Evolutionary conservation across 2,888 invertebrate genomes (phyloP), one percentile per base, ranked within the genome.

Genomic region (Tinea pellionella): DNA sequence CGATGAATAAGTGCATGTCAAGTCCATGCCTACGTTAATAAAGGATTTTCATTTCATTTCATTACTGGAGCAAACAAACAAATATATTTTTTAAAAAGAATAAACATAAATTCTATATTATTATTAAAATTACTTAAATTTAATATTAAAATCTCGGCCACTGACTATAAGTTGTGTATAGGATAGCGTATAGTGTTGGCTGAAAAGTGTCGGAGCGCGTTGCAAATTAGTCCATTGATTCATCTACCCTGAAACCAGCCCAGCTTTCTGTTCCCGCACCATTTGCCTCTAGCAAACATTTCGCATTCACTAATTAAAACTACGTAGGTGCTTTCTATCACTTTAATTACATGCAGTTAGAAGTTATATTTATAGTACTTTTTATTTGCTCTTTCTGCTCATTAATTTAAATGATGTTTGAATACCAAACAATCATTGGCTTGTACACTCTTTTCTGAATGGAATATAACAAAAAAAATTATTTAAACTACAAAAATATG

Each of bases 231-330:
- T 32, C 53, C 60, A 53, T 60, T 60, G 51, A 53, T 53, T 37
- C 60, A 30, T 43, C 41, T 30, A 60, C 11, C 15, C 41, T 29
- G 56, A 30, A 56, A 55, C 42, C 56, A n/a, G 41, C 13, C 16
- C 37, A 16, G 37, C 53, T 24, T 60, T 60, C 56, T 24, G n/a
- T 60, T 56, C 24, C 60, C 60, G 60, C 60, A 60, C 56, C 53
- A 60, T 60, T 53, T 32, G 55, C 60, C 12, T 55, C 19, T 55
- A 55, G 47, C 47, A 47, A 47, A 47, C 47, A 47, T 47, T 47
- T 15, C 47, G 47, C 47, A 47, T 47, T 47, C 47, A 47, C 47
- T 47, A 47, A 47, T 47, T 47, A 47, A 47, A 47, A 47, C 47
- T 47, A 47, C 9, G 37, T 37, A 37, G 37, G 47, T 16, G 9